phyloP scores from a whole-genome alignment of 1,140 invertebrate genomes.

The Bombus confusus region DNA sequence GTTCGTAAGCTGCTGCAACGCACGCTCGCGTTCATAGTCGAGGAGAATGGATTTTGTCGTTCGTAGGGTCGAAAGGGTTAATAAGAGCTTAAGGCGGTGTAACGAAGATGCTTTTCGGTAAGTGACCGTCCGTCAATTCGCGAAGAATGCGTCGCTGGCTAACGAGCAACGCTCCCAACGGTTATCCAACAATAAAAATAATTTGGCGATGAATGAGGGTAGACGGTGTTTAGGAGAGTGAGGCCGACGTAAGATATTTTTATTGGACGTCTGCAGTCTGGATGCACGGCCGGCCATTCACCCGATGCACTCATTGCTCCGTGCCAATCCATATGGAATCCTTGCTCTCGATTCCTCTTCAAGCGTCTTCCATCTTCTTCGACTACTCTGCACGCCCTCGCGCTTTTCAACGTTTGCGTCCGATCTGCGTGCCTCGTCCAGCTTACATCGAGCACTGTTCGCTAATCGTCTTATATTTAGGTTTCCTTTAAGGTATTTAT shows the following conservation, averaged over 20 bases:
- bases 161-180: conserved; percentile 48
- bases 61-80: not conserved
- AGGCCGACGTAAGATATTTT: conserved; percentile 73
- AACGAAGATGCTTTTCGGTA: not conserved
- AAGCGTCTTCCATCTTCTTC: conserved; percentile 32
- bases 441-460: not conserved
- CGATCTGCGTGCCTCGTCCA: not conserved
- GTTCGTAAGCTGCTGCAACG: no score
- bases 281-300: conserved; percentile 75
- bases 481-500: no score
- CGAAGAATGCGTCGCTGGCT: conserved; percentile 35
- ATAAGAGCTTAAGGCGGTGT: not conserved
- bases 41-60: not conserved
- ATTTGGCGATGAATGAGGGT: conserved; percentile 70
- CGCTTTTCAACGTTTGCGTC: not conserved
- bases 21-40: not conserved
- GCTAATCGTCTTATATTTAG: not conserved
- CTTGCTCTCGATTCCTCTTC: conserved; percentile 54
- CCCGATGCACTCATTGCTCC: conserved; percentile 67
- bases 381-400: not conserved
- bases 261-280: conserved; percentile 78
- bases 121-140: conserved; percentile 39
- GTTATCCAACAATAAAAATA: conserved; percentile 72
- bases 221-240: conserved; percentile 54
- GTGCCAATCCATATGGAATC: conserved; percentile 59